Evolutionary conservation across 2,113 vertebrate genomes (phyloP).

Genomic region (Lophius piscatorius): DNA sequence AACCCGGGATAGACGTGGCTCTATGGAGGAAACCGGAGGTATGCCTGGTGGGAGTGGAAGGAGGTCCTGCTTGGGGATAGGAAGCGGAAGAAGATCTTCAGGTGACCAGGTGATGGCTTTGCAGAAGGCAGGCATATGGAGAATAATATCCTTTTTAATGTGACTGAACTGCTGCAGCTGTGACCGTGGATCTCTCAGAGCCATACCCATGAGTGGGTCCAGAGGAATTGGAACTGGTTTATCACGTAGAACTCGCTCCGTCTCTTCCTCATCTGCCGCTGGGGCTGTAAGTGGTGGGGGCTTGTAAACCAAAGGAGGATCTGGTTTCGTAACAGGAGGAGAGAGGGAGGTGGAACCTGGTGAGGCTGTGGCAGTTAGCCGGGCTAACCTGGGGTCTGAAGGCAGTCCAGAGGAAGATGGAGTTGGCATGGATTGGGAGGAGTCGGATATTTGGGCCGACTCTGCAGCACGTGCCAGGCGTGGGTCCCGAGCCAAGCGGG

Average conservation of each 20-base stretch:
- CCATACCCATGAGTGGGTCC: constrained; percentile 84
- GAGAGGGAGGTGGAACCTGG: constrained; percentile 47
- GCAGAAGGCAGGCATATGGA: constrained; percentile 85
- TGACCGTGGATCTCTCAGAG: constrained; percentile 85
- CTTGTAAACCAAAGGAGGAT: constrained; percentile 76
- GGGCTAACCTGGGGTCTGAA: constrained; percentile 79
- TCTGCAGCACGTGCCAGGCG: constrained; percentile 81
- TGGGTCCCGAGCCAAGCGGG: constrained; percentile 87
- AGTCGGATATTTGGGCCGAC: constrained; percentile 41
- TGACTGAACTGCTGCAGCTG: constrained; percentile 95
- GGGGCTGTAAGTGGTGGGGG: constrained; percentile 65
- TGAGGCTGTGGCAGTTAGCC: constrained; percentile 46
- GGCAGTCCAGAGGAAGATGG: constrained; percentile 67
- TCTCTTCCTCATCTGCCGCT: constrained; percentile 86
- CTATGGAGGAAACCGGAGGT: constrained; percentile 80
- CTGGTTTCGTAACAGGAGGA: constrained; percentile 48
- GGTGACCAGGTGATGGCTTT: constrained; percentile 91
- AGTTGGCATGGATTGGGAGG: constrained; percentile 48
- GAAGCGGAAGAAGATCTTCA: constrained; percentile 90
- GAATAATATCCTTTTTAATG: constrained; percentile 90
- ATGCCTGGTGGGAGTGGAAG: constrained; percentile 86
- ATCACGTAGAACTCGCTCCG: constrained; percentile 86
- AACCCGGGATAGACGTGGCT: constrained; percentile 82
- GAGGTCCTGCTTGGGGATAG: constrained; percentile 88
- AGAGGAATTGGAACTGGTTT: constrained; percentile 88